These are phyloP conservation scores for Borostomias antarcticus DNA, from an alignment of 2,797 vertebrate genomes.

Conservation along the genomic window DNA sequence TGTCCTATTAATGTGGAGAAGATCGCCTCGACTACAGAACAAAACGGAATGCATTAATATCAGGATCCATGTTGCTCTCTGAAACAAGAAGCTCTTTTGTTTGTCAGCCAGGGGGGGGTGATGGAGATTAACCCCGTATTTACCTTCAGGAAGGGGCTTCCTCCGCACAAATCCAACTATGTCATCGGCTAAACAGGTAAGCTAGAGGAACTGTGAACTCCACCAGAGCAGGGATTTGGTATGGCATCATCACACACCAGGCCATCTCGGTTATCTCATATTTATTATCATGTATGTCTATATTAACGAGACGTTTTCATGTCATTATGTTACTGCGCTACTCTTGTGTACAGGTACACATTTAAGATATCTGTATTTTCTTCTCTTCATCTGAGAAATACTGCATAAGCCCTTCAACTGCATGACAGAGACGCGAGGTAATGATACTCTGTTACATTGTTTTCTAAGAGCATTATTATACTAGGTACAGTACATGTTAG, in stretches of 20 bases:
- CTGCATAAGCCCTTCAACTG: constrained; percentile 48
- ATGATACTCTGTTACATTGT: constrained; percentile 21
- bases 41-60: not conserved
- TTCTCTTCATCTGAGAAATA: constrained; percentile 25
- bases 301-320: constrained; percentile 15
- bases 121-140: not conserved
- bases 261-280: constrained; percentile 31
- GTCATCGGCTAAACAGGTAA: constrained; percentile 53
- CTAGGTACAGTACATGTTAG: not conserved
- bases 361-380: constrained; percentile 1
- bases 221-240: constrained; percentile 51
- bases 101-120: constrained; percentile 27
- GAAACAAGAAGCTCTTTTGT: constrained; percentile 63
- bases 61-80: constrained; percentile 5
- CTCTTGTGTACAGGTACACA: constrained; percentile 42
- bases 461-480: constrained; percentile 21
- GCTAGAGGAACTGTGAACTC: constrained; percentile 28
- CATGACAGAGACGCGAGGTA: constrained; percentile 35
- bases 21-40: not conserved
- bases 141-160: constrained; percentile 36
- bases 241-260: constrained; percentile 33
- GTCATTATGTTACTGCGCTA: constrained; percentile 33
- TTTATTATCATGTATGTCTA: constrained; percentile 48
- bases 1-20: not conserved
- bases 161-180: constrained; percentile 46